Percentiles rank a stretch among this genome's conserved stretches.
Evolutionary conservation across 2,797 vertebrate genomes (phyloP).

Genomic region (Periophthalmus magnuspinnatus): DNA sequence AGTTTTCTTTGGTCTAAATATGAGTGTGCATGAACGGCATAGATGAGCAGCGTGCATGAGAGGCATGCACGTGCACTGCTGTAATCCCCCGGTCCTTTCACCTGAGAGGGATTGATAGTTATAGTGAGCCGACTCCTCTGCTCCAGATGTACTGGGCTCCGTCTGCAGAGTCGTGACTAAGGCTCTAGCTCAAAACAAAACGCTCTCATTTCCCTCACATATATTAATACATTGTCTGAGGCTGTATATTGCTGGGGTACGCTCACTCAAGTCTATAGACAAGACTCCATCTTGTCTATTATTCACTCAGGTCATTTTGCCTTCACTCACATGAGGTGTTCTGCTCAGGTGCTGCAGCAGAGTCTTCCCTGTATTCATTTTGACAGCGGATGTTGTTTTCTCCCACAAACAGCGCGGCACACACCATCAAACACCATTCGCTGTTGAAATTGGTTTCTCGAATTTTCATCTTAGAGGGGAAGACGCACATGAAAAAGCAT

Average conservation of each 20-base stretch:
- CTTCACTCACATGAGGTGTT: slow-evolving; percentile 35
- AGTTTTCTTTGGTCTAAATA: not conserved
- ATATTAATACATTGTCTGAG: slow-evolving; percentile 11
- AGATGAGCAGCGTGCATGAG: not conserved
- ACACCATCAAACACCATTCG: slow-evolving; percentile 22
- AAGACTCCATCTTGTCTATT: not conserved
- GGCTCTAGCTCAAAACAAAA: slow-evolving; percentile 34
- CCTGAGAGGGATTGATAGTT: slow-evolving; percentile 54
- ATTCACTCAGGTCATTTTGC: not conserved
- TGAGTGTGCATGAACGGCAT: not conserved
- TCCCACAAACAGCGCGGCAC: slow-evolving; percentile 30
- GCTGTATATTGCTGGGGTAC: not conserved
- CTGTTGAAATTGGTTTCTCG: slow-evolving; percentile 59
- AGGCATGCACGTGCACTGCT: slow-evolving; percentile 8
- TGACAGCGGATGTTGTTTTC: slow-evolving; percentile 32
- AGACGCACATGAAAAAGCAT: not conserved
- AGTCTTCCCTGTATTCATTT: slow-evolving; percentile 15
- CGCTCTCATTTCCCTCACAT: slow-evolving; percentile 24
- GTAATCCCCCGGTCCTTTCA: slow-evolving; percentile 54
- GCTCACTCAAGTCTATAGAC: slow-evolving; percentile 14
- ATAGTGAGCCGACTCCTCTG: slow-evolving; percentile 37
- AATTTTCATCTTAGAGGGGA: slow-evolving; percentile 43
- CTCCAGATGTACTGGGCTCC: slow-evolving; percentile 29
- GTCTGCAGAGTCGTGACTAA: slow-evolving; percentile 53
- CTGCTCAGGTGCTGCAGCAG: slow-evolving; percentile 43